A percentile compares a stretch with the other conserved stretches of the same genome.
Evolutionary conservation across 1,140 invertebrate genomes (phyloP).

Genomic region (Drosophila albomicans): DNA sequence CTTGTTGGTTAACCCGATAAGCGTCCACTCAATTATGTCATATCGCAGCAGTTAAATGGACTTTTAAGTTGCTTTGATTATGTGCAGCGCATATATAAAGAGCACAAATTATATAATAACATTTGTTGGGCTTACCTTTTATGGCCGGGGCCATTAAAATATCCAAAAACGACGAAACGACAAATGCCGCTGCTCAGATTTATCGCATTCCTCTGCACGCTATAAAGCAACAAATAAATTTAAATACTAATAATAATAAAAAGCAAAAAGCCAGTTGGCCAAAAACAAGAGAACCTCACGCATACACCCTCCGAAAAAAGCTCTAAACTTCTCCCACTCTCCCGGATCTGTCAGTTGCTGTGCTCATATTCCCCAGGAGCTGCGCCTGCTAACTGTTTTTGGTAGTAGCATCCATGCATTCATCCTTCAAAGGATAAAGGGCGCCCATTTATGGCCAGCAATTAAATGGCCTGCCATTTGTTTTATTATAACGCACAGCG

Average conservation of each 20-base stretch:
- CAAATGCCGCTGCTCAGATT: constrained; percentile 63
- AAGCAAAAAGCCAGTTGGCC: constrained; percentile 62
- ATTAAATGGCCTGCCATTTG: constrained; percentile 83
- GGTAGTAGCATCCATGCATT: constrained; percentile 71
- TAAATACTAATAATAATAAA: constrained; percentile 84
- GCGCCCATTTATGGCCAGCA: constrained; percentile 80
- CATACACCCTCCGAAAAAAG: constrained; percentile 13
- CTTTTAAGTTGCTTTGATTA: constrained; percentile 79
- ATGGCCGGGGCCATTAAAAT: constrained; percentile 73
- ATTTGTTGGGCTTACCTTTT: constrained; percentile 74
- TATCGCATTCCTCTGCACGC: constrained; percentile 73
- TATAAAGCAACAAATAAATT: constrained; percentile 83
- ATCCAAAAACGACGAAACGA: constrained; percentile 49
- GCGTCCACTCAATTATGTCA: constrained; percentile 74
- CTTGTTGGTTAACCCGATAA: constrained; percentile 43
- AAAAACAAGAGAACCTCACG: constrained; percentile 58
- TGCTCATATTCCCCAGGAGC: constrained; percentile 3
- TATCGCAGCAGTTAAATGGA: constrained; percentile 77
- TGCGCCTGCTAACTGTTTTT: constrained; percentile 28
- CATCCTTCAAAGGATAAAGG: constrained; percentile 65
- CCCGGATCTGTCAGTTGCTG: constrained; percentile 1
- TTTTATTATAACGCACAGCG: constrained; percentile 77
- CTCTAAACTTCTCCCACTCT: too few relatives aligned
- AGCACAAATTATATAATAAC: constrained; percentile 51
- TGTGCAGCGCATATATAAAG: constrained; percentile 45